A percentile compares a stretch with the other conserved stretches of the same genome.
Conservation (phyloP, 1,140 invertebrate genomes). For the Galendromus occidentalis region DNA sequence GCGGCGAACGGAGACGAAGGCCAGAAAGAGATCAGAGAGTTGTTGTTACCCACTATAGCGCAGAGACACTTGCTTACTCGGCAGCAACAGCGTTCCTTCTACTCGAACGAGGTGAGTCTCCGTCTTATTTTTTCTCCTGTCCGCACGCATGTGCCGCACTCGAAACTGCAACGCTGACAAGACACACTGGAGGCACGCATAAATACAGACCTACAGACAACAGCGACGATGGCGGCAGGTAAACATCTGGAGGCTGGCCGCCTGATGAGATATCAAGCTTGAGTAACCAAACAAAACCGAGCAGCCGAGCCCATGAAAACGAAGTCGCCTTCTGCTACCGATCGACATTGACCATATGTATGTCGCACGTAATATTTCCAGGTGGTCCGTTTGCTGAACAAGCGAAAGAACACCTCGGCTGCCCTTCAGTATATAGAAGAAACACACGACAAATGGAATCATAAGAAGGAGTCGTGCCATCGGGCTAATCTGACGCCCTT, state of each 20-base stretch:
- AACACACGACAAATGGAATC: conserved; percentile 10
- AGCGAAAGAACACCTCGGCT: conserved; percentile 10
- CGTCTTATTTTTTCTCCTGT: too few relatives aligned
- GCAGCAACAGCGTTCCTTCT: conserved; percentile 12
- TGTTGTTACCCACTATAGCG: conserved; percentile 12
- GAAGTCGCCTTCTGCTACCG: too few relatives aligned
- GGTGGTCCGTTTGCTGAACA: conserved; percentile 5
- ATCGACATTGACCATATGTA: too few relatives aligned
- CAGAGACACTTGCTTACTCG: conserved; percentile 11
- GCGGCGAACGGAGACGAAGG: neutral
- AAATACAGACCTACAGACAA: too few relatives aligned
- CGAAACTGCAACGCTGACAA: too few relatives aligned
- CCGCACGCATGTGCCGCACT: too few relatives aligned
- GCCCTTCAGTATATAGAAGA: conserved; percentile 8
- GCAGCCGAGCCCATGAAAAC: too few relatives aligned
- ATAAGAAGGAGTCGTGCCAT: conserved; percentile 9
- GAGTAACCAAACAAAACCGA: too few relatives aligned
- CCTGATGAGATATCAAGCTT: too few relatives aligned
- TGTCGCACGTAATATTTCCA: neutral
- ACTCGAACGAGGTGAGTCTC: conserved; percentile 2
- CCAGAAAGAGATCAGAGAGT: neutral
- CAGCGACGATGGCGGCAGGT: too few relatives aligned
- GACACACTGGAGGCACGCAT: too few relatives aligned
- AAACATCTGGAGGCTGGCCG: too few relatives aligned
- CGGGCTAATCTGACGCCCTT: conserved; percentile 8